phyloP scores from a whole-genome alignment of 2,888 invertebrate species.

The Eupithecia insigniata region DNA sequence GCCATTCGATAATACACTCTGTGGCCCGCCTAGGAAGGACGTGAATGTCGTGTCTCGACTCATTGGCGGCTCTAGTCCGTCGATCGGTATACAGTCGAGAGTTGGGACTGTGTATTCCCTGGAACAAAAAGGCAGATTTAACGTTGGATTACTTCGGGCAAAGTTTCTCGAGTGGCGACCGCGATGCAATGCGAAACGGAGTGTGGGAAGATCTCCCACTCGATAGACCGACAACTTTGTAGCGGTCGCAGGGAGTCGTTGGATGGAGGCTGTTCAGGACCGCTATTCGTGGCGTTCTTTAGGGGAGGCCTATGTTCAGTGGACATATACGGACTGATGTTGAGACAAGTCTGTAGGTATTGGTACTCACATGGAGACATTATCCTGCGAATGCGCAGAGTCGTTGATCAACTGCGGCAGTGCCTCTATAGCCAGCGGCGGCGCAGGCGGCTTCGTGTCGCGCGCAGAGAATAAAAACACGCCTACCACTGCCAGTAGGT shows the following conservation, averaged over 20 bases:
- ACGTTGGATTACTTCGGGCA: too few species aligned
- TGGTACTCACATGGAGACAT: constrained; percentile 76
- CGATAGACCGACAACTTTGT: too few species aligned
- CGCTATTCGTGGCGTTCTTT: too few species aligned
- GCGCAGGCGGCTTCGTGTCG: constrained; percentile 81
- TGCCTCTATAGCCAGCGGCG: constrained; percentile 47
- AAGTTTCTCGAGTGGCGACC: too few species aligned
- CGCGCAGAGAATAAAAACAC: constrained; percentile 85
- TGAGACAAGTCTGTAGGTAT: not conserved
- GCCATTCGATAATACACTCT: constrained; percentile 63
- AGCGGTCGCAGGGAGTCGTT: too few species aligned
- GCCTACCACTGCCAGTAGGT: constrained; percentile 89
- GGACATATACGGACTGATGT: too few species aligned
- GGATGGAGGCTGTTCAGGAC: too few species aligned
- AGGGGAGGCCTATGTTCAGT: too few species aligned
- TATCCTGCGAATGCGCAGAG: constrained; percentile 71
- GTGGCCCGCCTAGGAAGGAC: constrained; percentile 79
- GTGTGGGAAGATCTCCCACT: too few species aligned
- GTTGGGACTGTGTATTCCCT: constrained; percentile 82
- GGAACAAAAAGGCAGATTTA: constrained; percentile 36
- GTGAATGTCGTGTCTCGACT: constrained; percentile 82
- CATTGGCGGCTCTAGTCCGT: constrained; percentile 79
- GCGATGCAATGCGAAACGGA: too few species aligned
- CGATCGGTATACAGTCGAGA: constrained; percentile 79
- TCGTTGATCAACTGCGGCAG: constrained; percentile 60